Conservation (phyloP, 92 coral and sea anemone genomes). For the Desmophyllum pertusum region DNA sequence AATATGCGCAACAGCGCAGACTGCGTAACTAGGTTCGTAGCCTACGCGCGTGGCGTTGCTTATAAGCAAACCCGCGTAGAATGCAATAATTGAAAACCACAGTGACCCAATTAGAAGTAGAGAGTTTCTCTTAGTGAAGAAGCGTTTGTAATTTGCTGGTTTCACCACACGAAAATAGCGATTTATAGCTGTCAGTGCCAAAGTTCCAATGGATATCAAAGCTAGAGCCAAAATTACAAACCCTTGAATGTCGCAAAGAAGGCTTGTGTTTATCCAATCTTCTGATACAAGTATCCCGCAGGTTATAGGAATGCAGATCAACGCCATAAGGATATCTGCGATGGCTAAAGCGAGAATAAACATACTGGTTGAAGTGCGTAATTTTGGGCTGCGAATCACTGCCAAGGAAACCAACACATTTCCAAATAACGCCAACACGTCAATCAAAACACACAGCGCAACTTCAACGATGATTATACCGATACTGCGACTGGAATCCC, state of each 20-base stretch:
- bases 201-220: constrained; percentile 31
- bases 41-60: constrained; percentile 19
- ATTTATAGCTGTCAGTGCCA: constrained; percentile 39
- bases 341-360: constrained; percentile 35
- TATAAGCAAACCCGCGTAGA: constrained; percentile 9
- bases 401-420: constrained; percentile 40
- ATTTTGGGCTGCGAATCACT: constrained; percentile 38
- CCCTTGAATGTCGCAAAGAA: constrained; percentile 30
- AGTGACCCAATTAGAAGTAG: background rate
- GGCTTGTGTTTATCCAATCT: constrained; percentile 14
- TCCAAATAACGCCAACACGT: constrained; percentile 21
- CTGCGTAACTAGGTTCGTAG: constrained; percentile 20
- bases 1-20: constrained; percentile 30
- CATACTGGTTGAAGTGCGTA: constrained; percentile 38
- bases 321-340: constrained; percentile 16
- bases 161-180: constrained; percentile 35
- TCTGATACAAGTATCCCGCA: constrained; percentile 29
- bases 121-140: constrained; percentile 34
- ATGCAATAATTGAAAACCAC: constrained; percentile 21
- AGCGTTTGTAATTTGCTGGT: constrained; percentile 12
- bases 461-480: constrained; percentile 22
- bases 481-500: constrained; percentile 1
- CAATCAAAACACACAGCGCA: constrained; percentile 13
- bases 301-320: constrained; percentile 28
- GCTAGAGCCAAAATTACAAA: constrained; percentile 13